Evolutionary conservation across 2,888 invertebrate genomes (phyloP), one percentile per base, ranked within the genome.

Genomic region (Eristalis intricaria): DNA sequence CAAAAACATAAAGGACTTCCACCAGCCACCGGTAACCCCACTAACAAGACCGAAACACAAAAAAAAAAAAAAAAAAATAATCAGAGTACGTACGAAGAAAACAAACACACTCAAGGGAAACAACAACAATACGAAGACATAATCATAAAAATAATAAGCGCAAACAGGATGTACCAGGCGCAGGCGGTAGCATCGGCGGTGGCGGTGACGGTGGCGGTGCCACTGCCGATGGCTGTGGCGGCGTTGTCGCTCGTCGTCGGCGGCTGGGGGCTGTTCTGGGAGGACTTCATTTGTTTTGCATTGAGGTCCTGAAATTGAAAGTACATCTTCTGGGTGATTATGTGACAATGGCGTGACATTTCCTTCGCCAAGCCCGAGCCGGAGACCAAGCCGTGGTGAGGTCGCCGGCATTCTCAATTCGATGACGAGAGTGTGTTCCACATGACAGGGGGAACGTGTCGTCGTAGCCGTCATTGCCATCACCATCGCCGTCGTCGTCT

Each of bases 321-420:
- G 87, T 87, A 87, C 87, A 87, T 87, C 79, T 87, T 84, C 75
- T 80, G 75, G 87, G 84, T 87, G 87, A 87, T 87, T 84, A 84
- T 87, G 87, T 84, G 87, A 87, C 87, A 87, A 80, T 87, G 80
- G 84, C 84, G 84, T 87, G 87, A 87, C 87, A 87, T 87, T 84
- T 87, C 79, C 83, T 87, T 60, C 79, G 70, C 63, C 32, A 63
- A 64, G 50, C 22, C 50, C 26, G 58, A 40, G 38, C 58, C 43
- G 65, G 5, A 0, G 7, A 7, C 43, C 43, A 4, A 43, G 32
- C 32, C 1, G 50, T 22, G 19, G 40, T 64, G 22, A 43, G 63
- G 76, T 80, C 58, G 50, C 19, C 50, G 50, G 19, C 65, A 50
- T 64, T 60, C 70, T 61, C 35, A 19, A 32, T 8, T 5, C 19